phyloP scores from a whole-genome alignment of 2,113 vertebrate species.

The Acanthochromis polyacanthus region DNA sequence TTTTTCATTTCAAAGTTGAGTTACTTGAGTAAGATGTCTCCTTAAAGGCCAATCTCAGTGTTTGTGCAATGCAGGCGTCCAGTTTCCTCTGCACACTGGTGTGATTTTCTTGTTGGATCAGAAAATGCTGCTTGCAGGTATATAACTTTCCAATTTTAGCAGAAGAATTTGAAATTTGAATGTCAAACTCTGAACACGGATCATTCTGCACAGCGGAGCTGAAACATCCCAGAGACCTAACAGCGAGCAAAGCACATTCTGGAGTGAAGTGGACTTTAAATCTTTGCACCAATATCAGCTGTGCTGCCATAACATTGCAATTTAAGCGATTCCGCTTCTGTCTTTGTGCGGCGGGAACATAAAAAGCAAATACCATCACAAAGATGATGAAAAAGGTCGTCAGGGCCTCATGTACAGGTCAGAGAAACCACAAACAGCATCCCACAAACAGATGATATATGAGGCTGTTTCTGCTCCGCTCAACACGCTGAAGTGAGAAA shows the following conservation, averaged over 20 bases:
- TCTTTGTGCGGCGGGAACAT: background rate
- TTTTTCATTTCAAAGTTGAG: too few species aligned
- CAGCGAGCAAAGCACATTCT: background rate
- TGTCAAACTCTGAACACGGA: too few species aligned
- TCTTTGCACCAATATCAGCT: background rate
- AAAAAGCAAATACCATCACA: conserved; percentile 3
- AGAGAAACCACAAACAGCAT: conserved; percentile 1
- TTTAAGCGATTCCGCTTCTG: background rate
- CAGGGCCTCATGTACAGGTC: background rate
- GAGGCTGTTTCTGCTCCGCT: background rate
- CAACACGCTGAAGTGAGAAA: conserved; percentile 1
- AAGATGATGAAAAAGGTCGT: conserved; percentile 14
- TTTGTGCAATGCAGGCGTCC: too few species aligned
- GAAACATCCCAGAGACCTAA: background rate
- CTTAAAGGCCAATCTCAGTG: too few species aligned
- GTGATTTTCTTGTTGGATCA: too few species aligned
- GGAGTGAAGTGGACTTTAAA: background rate
- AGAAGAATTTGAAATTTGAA: too few species aligned
- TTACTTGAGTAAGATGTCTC: too few species aligned
- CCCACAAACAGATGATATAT: background rate
- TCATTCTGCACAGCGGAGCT: too few species aligned
- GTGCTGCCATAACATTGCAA: background rate
- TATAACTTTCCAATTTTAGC: background rate
- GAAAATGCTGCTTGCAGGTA: too few species aligned
- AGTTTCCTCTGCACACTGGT: too few species aligned